Evolutionary conservation across 2,113 vertebrate species (phyloP).

Genomic region (Pygoscelis adeliae): DNA sequence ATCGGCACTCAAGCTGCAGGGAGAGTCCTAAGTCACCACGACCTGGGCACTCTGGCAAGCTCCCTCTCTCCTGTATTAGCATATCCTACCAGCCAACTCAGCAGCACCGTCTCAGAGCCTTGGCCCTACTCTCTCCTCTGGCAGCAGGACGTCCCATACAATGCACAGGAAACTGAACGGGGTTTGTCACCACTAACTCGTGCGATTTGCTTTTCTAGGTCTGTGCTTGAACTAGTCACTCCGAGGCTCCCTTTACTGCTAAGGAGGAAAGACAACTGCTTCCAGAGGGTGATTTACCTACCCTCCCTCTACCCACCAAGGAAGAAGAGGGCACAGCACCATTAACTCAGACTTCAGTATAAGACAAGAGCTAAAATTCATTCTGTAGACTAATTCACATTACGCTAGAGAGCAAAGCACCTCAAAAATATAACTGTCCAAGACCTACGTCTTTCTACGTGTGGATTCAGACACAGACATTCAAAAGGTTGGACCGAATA

Average conservation of each 20-base stretch:
- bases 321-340: neutral
- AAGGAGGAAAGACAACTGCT: neutral
- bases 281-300: neutral
- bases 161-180: rapidly evolving
- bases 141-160: neutral
- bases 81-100: neutral
- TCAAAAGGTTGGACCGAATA: neutral
- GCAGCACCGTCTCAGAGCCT: neutral
- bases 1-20: neutral
- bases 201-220: neutral
- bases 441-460: neutral
- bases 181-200: neutral
- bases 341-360: neutral
- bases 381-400: neutral
- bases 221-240: neutral
- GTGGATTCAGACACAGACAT: neutral
- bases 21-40: neutral
- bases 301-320: neutral
- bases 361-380: neutral
- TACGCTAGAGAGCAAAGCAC: neutral
- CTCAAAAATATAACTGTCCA: neutral
- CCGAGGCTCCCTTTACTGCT: neutral
- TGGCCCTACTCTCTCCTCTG: neutral
- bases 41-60: neutral
- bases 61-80: neutral